phyloP scores from a whole-genome alignment of 2,113 vertebrate species.

The Penelope pileata region DNA sequence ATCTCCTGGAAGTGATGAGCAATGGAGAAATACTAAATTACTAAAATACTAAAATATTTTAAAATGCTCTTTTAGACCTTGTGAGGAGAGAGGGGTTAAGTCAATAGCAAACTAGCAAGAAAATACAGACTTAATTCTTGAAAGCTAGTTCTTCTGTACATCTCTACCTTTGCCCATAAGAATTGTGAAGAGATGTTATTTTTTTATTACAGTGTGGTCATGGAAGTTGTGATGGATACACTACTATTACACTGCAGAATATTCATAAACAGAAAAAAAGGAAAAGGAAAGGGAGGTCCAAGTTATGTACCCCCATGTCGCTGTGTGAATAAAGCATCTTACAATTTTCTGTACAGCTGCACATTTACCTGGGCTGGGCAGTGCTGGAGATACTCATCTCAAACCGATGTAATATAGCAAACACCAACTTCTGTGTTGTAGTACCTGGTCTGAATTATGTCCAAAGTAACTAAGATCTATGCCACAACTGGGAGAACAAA shows the following conservation, averaged over 20 bases:
- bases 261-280: not conserved
- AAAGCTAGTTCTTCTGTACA: not conserved
- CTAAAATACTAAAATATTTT: not conserved
- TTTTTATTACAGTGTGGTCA: not conserved
- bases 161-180: not conserved
- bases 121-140: not conserved
- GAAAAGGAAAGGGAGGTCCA: not conserved
- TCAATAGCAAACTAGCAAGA: not conserved
- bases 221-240: not conserved
- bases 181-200: not conserved
- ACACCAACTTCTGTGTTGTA: not conserved
- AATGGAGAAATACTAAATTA: too few relatives aligned
- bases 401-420: not conserved
- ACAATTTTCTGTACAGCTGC: not conserved
- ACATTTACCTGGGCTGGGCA: not conserved
- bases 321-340: not conserved
- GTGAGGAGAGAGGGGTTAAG: not conserved
- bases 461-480: not conserved
- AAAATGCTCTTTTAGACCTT: not conserved
- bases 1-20: accelerated
- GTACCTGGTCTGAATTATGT: not conserved
- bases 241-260: not conserved
- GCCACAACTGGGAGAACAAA: not conserved
- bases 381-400: not conserved
- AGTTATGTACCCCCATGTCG: not conserved